phyloP scores from a whole-genome alignment of 2,888 invertebrate genomes.

The Temnothorax ravouxi region DNA sequence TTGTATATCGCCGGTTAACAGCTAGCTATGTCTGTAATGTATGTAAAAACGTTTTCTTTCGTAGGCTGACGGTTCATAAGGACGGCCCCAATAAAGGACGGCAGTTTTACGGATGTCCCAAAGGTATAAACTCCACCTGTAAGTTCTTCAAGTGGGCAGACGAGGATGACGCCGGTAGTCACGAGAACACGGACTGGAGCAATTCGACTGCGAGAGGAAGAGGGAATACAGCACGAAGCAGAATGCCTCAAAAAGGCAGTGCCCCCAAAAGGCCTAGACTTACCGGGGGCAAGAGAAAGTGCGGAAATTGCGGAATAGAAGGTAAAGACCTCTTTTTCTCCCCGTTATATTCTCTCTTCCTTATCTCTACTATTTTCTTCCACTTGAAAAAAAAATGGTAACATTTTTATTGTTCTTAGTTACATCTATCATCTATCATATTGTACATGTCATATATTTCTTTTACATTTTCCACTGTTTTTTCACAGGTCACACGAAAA shows the following conservation, averaged over 20 bases:
- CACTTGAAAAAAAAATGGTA: background rate
- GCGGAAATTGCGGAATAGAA: conserved; percentile 91
- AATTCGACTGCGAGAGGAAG: conserved; percentile 46
- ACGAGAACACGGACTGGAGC: conserved; percentile 69
- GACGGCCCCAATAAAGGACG: conserved; percentile 95
- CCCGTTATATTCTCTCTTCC: background rate
- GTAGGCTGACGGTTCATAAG: conserved; percentile 92
- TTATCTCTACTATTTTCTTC: background rate
- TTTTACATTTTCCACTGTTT: conserved; percentile 66
- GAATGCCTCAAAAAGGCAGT: conserved; percentile 61
- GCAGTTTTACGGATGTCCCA: conserved; percentile 92
- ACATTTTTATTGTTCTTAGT: background rate
- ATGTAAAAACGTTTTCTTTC: conserved; percentile 9
- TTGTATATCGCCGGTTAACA: background rate
- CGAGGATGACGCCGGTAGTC: conserved; percentile 80
- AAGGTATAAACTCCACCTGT: conserved; percentile 87
- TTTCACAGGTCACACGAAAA: conserved; percentile 85
- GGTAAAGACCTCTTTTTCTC: conserved; percentile 85
- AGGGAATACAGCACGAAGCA: conserved; percentile 68
- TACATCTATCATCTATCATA: conserved; percentile 19
- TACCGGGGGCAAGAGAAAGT: conserved; percentile 88
- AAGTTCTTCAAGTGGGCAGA: conserved; percentile 95
- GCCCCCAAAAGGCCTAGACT: conserved; percentile 66
- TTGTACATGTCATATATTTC: conserved; percentile 57
- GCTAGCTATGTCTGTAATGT: background rate